Percentiles rank a stretch among this genome's conserved stretches.
Conservation (phyloP, 2,113 vertebrate genomes). For the Paraplagusia blochii region DNA sequence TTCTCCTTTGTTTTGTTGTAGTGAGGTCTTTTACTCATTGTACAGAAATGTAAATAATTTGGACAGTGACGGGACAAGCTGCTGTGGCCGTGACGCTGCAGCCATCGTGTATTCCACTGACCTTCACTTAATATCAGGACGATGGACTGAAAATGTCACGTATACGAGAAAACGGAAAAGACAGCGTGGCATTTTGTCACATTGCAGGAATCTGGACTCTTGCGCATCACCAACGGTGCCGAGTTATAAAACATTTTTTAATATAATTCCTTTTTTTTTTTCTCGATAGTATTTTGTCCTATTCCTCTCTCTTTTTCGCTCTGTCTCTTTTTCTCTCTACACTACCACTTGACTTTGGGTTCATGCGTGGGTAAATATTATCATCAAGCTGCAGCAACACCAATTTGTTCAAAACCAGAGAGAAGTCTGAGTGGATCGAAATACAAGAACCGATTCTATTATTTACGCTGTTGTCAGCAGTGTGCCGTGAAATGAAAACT, state of each 20-base stretch:
- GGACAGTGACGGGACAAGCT: constrained; percentile 37
- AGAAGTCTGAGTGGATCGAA: background rate
- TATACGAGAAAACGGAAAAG: constrained; percentile 22
- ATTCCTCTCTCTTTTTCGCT: no score
- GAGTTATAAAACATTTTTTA: constrained; percentile 47
- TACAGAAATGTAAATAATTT: constrained; percentile 77
- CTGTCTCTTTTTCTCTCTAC: constrained; percentile 7
- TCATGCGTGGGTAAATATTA: no score
- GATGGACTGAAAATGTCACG: constrained; percentile 22
- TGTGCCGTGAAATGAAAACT: constrained; percentile 1
- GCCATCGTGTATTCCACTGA: constrained; percentile 28
- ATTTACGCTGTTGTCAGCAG: background rate
- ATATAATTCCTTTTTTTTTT: background rate
- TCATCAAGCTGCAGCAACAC: background rate
- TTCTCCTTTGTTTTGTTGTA: constrained; percentile 17
- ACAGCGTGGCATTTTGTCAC: constrained; percentile 8
- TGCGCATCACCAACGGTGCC: constrained; percentile 63
- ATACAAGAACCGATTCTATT: background rate
- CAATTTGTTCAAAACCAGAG: background rate
- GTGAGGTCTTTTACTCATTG: constrained; percentile 49
- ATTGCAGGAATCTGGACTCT: constrained; percentile 53
- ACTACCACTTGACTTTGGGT: constrained; percentile 3
- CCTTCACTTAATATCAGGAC: constrained; percentile 9
- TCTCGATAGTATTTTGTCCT: no score
- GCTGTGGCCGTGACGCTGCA: constrained; percentile 28